Base-by-base conservation (phyloP, 23 tunicate species). In the Ascidia mentula region DNA sequence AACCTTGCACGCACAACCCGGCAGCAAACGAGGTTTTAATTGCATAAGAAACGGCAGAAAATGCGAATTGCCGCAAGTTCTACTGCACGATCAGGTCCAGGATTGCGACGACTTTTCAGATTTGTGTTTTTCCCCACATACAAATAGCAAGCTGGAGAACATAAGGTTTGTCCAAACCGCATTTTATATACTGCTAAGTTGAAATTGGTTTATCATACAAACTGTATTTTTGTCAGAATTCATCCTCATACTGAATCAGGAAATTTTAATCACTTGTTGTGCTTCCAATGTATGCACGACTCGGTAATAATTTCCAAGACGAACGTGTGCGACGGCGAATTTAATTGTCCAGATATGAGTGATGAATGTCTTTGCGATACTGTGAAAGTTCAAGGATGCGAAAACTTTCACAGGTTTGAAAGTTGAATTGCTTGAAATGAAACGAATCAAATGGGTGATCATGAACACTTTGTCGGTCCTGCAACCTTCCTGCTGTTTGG, bases 61-160 rank as follows among this genome's bases (percentile, higher is more conserved):
- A 7, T 84, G 88, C 65, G 38, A 40, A 0, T 77, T 84, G 38
- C 88, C 88, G 1, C 88, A 84, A 36, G 70, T 34, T 38, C 65
- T 84, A 39, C 82, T 84, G 38, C 39, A 4, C n/a, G 88, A 84
- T 37, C 39, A 77, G 33, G 77, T 84, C 5, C 46, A 39, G 40
- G 88, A 84, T 69, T 84, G 88, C 37, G 88, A 84, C 82, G 74
- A 37, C 0, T 82, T 69, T 1, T 34, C 38, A 31, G 88, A 84
- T 40, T 45, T 77, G 9, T 84, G 88, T 36, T 82, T 82, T 39
- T 33, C 39, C n/a, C 9, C 39, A 17, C 36, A 22, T n/a, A n/a
- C n/a, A n/a, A n/a, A n/a, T n/a, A n/a, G n/a, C n/a, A n/a, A n/a
- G n/a, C n/a, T n/a, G n/a, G n/a, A n/a, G n/a, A n/a, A n/a, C n/a